A percentile compares a stretch with the other conserved stretches of the same genome.
Evolutionary conservation across 1,140 invertebrate genomes (phyloP).

Genomic region (Drosophila repleta): DNA sequence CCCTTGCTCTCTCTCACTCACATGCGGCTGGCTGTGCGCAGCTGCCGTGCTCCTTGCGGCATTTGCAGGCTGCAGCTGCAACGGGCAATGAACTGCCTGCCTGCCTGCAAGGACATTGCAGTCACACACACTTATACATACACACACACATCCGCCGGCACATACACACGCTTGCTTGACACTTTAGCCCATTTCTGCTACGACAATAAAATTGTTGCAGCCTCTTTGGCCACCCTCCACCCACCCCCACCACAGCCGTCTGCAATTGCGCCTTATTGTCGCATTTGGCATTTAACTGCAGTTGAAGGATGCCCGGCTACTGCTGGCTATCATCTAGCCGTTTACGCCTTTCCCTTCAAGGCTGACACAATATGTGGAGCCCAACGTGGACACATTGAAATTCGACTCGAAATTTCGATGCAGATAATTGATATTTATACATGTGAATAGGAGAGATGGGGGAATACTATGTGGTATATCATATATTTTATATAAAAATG

Average conservation of each 20-base stretch:
- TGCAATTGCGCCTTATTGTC: conserved; percentile 39
- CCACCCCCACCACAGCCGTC: neutral
- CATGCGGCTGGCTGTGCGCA: conserved; percentile 12
- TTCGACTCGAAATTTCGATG: conserved; percentile 1
- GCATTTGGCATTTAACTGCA: conserved; percentile 70
- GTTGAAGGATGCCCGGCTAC: conserved; percentile 64
- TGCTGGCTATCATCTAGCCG: neutral
- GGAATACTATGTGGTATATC: too few relatives aligned
- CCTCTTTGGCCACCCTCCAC: conserved; percentile 1
- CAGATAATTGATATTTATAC: too few relatives aligned
- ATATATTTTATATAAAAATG: too few relatives aligned
- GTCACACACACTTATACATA: conserved; percentile 29
- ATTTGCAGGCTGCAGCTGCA: conserved; percentile 33
- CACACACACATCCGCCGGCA: conserved; percentile 3
- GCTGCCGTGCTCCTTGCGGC: conserved; percentile 36
- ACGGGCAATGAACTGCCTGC: conserved; percentile 65
- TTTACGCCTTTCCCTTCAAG: conserved; percentile 1
- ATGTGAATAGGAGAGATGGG: too few relatives aligned
- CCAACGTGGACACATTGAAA: neutral
- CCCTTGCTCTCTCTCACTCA: conserved; percentile 5
- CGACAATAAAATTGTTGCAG: conserved; percentile 51
- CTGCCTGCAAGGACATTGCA: conserved; percentile 67
- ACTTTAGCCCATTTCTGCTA: conserved; percentile 47
- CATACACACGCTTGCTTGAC: conserved; percentile 7
- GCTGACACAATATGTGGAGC: neutral